phyloP scores from a whole-genome alignment of 2,888 invertebrate genomes.

The Galerucella pusilla region DNA sequence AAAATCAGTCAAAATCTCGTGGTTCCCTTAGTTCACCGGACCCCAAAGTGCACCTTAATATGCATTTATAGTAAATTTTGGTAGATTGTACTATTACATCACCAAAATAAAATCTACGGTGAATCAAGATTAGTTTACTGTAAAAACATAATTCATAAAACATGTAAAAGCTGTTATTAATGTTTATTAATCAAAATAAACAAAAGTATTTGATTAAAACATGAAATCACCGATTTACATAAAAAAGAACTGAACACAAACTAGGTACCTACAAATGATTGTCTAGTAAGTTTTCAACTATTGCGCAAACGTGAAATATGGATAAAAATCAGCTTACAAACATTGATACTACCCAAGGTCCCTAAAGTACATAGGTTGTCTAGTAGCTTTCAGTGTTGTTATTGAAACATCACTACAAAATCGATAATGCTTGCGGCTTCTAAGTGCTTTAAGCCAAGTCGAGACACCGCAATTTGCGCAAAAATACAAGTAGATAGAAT shows the following conservation, averaged over 20 bases:
- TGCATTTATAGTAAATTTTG: not conserved
- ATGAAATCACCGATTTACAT: conserved; percentile 5
- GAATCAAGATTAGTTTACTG: not conserved
- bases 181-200: not conserved
- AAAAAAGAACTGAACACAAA: conserved; percentile 11
- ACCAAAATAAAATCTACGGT: not conserved
- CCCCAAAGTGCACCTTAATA: not conserved
- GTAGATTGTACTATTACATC: not conserved
- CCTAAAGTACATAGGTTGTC: too few species aligned
- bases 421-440: too few species aligned
- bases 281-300: conserved; percentile 3
- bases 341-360: not conserved
- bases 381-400: too few species aligned
- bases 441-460: too few species aligned
- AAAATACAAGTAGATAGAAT: too few species aligned
- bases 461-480: too few species aligned
- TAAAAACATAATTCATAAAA: not conserved
- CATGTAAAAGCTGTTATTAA: not conserved
- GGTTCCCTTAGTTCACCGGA: not conserved
- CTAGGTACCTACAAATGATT: not conserved
- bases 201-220: not conserved
- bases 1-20: too few species aligned
- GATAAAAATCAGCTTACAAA: conserved; percentile 5
- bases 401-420: too few species aligned
- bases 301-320: conserved; percentile 1